Conservation (phyloP, 92 coral and sea anemone genomes). For the Muricea muricata region DNA sequence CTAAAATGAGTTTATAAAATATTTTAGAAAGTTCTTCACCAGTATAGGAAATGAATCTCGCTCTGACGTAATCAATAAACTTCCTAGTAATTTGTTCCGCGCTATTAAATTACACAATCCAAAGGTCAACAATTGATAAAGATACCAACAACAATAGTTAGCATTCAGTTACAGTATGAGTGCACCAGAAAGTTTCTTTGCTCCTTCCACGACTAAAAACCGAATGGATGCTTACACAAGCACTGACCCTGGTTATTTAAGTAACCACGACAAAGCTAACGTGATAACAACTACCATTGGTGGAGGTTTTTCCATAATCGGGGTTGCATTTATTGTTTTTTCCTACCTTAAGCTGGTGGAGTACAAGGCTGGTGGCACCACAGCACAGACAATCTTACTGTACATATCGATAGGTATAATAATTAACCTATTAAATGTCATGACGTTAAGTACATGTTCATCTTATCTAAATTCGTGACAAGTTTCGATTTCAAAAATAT, state of each 20-base stretch:
- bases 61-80: neutral
- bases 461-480: no score
- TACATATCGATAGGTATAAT: neutral
- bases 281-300: conserved; percentile 40
- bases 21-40: no score
- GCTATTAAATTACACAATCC: neutral
- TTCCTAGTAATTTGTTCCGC: neutral
- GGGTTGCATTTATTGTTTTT: neutral
- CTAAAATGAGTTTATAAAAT: no score
- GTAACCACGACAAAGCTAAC: conserved; percentile 13
- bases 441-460: neutral
- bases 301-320: conserved; percentile 24
- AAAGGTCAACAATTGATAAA: neutral
- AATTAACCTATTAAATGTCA: no score
- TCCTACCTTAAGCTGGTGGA: conserved; percentile 3
- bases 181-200: neutral
- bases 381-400: conserved; percentile 19
- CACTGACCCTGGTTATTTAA: no score
- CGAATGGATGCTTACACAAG: neutral
- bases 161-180: neutral
- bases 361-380: conserved; percentile 15
- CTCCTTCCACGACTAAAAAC: neutral
- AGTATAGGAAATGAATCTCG: no score
- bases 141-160: neutral
- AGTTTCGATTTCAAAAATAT: no score